Evolutionary conservation across 2,113 vertebrate genomes (phyloP), one percentile per base, ranked within the genome.

Genomic region (Erythrocercus mccallii): DNA sequence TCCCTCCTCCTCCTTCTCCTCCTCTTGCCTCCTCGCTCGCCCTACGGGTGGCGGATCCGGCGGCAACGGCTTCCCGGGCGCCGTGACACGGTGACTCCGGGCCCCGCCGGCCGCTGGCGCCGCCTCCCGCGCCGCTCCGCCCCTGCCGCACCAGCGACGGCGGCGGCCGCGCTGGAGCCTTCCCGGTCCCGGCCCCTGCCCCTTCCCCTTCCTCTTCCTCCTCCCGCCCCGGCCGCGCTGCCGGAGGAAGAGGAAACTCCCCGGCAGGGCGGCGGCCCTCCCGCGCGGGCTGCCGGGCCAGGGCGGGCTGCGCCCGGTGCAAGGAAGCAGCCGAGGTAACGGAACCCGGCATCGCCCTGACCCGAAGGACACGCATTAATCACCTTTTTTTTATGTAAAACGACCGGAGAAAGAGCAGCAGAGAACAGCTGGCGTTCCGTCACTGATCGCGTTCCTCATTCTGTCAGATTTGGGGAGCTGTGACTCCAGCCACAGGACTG

Each of bases 91-190:
- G 87, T 84, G 95, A 96, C 92, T 96, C 94, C 97, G 97, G 98
- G 98, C 98, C 97, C 97, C 97, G 97, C 97, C 98, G 97, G 97
- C 98, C 95, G 21, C 65, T 82, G 96, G 98, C 98, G 90, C 98
- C 97, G 97, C 98, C 98, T 97, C 97, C 97, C 61, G 64, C 79
- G 66, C 94, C 35, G 96, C 97, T 97, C 95, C 81, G 80, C 88
- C 84, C 76, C 90, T 80, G 97, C 98, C 97, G 97, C 81, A 73
- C 58, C 98, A 96, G 97, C 66, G 79, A 69, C 97, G 97, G 95
- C 69, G 80, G 45, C 97, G 96, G 94, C 66, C 66, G 35, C 28
- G n/a, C 42, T 66, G 72, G 33, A 73, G 66, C n/a, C 14, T 47
- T 57, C 38, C 38, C 38, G 38, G 38, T 12, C 27, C 38, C 5